These are phyloP conservation scores for Callyntrura guangdongensis DNA, from an alignment of 2,888 invertebrate genomes.

Conservation along the genomic window DNA sequence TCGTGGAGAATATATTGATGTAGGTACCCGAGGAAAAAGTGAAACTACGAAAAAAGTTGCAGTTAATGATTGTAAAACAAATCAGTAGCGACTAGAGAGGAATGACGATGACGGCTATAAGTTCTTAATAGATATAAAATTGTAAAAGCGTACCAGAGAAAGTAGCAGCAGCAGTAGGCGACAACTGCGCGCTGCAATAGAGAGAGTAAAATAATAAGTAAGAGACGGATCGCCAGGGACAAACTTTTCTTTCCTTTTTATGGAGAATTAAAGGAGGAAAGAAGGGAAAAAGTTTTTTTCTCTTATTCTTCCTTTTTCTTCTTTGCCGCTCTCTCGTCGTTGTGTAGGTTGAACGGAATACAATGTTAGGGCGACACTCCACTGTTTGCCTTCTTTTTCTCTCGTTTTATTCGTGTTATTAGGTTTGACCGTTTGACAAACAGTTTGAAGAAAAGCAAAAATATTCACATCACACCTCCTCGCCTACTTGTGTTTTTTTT, in stretches of 20 bases:
- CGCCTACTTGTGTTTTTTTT: constrained; percentile 48
- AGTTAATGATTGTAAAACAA: constrained; percentile 78
- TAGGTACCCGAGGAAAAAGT: too few relatives aligned
- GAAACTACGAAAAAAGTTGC: constrained; percentile 25
- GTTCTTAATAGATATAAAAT: constrained; percentile 53
- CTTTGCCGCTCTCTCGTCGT: constrained; percentile 1
- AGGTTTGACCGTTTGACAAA: constrained; percentile 79
- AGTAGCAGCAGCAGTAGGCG: constrained; percentile 8
- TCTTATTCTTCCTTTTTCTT: constrained; percentile 52
- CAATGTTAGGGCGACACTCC: constrained; percentile 4
- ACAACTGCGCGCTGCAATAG: constrained; percentile 30
- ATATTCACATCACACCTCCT: constrained; percentile 75
- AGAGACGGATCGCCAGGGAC: constrained; percentile 61
- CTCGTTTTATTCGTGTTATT: constrained; percentile 70
- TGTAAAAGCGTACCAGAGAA: constrained; percentile 4
- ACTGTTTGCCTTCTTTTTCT: constrained; percentile 30
- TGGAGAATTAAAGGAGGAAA: constrained; percentile 42
- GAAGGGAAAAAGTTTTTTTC: constrained; percentile 51
- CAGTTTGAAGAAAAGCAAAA: constrained; percentile 62
- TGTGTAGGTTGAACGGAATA: not conserved
- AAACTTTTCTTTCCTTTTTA: constrained; percentile 70
- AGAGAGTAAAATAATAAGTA: not conserved
- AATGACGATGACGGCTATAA: constrained; percentile 54
- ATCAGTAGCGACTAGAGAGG: constrained; percentile 49
- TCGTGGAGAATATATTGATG: not conserved